Conservation (phyloP, 2,797 vertebrate genomes). For the Loris lydekkerianus region DNA sequence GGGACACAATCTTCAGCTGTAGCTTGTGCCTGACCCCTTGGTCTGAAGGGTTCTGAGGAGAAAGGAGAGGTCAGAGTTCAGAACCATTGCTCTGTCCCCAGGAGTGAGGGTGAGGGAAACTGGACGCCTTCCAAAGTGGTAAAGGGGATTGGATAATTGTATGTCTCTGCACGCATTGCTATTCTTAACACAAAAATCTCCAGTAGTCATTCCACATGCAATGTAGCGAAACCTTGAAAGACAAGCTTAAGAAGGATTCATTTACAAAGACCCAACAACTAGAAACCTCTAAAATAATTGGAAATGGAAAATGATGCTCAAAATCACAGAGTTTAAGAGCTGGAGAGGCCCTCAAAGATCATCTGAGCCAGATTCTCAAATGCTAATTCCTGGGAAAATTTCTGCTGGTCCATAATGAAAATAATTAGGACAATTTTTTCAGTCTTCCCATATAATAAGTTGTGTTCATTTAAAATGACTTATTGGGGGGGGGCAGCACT, state of each 20-base stretch:
- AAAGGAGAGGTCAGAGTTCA: background rate
- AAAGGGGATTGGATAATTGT: background rate
- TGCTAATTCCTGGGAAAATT: background rate
- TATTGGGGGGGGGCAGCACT: no score
- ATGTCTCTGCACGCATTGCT: background rate
- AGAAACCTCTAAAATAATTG: constrained; percentile 46
- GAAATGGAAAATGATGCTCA: constrained; percentile 31
- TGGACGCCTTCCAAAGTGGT: background rate
- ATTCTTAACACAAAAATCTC: constrained; percentile 47
- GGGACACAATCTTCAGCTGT: background rate
- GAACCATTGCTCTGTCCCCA: background rate
- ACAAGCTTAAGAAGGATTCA: constrained; percentile 60
- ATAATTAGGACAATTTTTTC: background rate
- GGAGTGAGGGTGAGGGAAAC: background rate
- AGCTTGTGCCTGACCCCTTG: background rate
- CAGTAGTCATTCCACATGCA: constrained; percentile 27
- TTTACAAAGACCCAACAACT: constrained; percentile 55
- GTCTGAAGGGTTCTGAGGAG: background rate
- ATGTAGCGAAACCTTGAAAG: constrained; percentile 46
- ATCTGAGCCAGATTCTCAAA: background rate
- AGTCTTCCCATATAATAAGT: background rate
- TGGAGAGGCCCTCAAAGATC: constrained; percentile 5
- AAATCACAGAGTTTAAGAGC: constrained; percentile 48
- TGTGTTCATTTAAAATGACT: background rate
- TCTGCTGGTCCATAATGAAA: background rate